Percentiles rank a stretch among this genome's conserved stretches.
Conservation (phyloP, 2,113 vertebrate species). For the Cheilinus undulatus region DNA sequence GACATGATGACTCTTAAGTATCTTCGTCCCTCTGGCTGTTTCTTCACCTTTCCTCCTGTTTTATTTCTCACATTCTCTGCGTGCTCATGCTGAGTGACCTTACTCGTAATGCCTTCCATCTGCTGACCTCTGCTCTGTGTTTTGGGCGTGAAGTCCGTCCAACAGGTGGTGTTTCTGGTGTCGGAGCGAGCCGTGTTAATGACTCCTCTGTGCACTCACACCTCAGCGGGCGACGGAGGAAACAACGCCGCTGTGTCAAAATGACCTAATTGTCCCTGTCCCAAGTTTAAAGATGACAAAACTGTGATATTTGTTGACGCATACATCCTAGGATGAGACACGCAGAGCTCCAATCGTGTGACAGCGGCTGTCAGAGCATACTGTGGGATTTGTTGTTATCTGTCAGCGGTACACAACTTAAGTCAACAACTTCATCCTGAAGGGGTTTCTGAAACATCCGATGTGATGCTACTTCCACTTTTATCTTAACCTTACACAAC, state of each 20-base stretch:
- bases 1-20: not conserved
- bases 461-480: not conserved
- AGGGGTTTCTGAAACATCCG: not conserved
- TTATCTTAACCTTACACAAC: not conserved
- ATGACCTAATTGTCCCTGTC: conserved; percentile 9
- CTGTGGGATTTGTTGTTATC: conserved; percentile 30
- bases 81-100: not conserved
- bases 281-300: not conserved
- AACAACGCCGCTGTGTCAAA: not conserved
- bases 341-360: conserved; percentile 23
- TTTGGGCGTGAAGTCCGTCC: conserved; percentile 21
- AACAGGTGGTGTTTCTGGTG: conserved; percentile 44
- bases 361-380: conserved; percentile 40
- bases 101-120: conserved; percentile 21
- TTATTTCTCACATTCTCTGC: not conserved
- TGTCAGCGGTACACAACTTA: conserved; percentile 26
- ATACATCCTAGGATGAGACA: conserved; percentile 16
- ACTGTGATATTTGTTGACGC: conserved; percentile 2
- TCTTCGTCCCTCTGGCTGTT: not conserved
- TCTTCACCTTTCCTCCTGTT: not conserved
- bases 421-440: conserved; percentile 3
- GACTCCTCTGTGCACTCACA: not conserved
- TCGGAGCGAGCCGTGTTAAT: not conserved
- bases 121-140: conserved; percentile 36
- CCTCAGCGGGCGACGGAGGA: not conserved